A percentile compares a stretch with the other conserved stretches of the same genome.
These are phyloP conservation scores for Phylloscopus trochiloides DNA, from an alignment of 2,113 vertebrate genomes.

Conservation along the genomic window DNA sequence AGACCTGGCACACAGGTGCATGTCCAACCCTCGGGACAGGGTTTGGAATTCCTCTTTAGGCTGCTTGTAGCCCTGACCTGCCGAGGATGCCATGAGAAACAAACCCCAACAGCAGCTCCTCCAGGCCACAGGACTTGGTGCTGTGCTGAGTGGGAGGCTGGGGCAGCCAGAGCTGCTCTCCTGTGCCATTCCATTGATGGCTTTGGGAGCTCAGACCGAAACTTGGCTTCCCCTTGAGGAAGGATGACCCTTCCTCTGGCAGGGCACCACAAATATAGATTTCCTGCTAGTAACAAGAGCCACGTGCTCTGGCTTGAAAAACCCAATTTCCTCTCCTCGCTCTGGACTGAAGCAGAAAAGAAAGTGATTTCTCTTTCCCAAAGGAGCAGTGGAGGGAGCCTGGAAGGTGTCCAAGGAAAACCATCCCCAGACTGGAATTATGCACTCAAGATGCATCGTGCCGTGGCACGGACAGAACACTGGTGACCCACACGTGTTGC, in stretches of 20 bases:
- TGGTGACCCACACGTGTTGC: neutral
- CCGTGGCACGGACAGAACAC: neutral
- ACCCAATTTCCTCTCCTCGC: neutral
- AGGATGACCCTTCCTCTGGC: neutral
- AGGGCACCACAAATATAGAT: neutral
- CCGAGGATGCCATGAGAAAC: neutral
- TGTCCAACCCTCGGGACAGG: neutral
- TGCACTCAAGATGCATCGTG: neutral
- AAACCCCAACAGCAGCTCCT: neutral
- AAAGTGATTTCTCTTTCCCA: neutral
- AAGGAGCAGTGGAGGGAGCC: neutral
- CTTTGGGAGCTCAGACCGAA: neutral
- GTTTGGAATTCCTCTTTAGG: neutral
- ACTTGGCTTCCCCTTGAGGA: neutral
- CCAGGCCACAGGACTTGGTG: neutral
- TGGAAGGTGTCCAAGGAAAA: neutral
- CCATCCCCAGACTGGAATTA: neutral
- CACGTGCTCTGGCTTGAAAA: neutral
- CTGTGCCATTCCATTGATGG: neutral
- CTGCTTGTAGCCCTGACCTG: neutral
- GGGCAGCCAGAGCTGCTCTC: neutral
- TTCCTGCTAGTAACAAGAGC: neutral
- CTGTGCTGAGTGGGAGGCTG: neutral
- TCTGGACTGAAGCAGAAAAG: neutral
- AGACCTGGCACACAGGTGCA: neutral